Conservation (phyloP, 2,113 vertebrate species). For the Pandion haliaetus region DNA sequence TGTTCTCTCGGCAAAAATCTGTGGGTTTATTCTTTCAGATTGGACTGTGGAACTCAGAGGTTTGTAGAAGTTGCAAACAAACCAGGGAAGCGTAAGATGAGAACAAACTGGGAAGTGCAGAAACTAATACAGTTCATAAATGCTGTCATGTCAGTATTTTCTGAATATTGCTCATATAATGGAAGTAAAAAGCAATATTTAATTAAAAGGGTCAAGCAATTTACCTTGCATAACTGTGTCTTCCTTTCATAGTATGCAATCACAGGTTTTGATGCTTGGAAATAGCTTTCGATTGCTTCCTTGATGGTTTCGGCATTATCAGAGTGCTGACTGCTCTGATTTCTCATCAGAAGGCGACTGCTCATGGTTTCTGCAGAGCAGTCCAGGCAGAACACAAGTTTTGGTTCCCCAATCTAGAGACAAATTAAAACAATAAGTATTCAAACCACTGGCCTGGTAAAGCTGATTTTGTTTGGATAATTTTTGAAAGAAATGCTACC, state of each 20-base stretch:
- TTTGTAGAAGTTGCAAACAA: neutral
- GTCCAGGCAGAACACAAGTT: constrained; percentile 82
- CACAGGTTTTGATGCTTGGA: constrained; percentile 69
- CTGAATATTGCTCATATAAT: neutral
- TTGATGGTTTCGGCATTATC: constrained; percentile 2
- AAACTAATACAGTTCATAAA: neutral
- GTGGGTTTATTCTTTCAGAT: neutral
- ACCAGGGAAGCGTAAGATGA: neutral
- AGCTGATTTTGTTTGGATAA: neutral
- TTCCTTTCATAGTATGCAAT: constrained; percentile 81
- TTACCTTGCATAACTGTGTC: constrained; percentile 82
- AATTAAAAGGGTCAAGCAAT: neutral
- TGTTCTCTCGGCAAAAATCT: neutral
- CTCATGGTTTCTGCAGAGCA: constrained; percentile 86
- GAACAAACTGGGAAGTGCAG: neutral
- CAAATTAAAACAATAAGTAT: neutral
- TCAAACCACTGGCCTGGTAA: neutral
- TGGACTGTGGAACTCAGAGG: neutral
- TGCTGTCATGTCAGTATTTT: neutral
- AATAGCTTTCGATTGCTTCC: constrained; percentile 76
- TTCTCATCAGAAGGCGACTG: constrained; percentile 71
- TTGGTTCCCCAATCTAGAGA: constrained; percentile 84
- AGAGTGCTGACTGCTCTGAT: neutral
- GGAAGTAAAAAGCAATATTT: neutral
- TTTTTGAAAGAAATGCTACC: neutral